Evolutionary conservation across 2,797 vertebrate species (phyloP).

Genomic region (Xiphorhynchus erythropygius): DNA sequence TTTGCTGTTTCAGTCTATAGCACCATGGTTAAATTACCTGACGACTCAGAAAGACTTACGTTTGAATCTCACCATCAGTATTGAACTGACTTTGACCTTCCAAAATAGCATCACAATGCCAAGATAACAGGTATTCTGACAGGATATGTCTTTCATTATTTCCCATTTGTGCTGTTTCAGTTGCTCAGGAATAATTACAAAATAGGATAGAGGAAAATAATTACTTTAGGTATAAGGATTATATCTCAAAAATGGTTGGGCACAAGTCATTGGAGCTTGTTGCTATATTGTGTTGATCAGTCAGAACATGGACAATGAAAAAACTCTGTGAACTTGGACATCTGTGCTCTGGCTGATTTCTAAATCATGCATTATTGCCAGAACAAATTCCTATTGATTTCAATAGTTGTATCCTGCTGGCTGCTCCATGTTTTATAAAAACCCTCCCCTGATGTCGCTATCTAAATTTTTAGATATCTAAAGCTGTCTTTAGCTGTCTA

Average conservation of each 20-base stretch:
- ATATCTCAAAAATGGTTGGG: not conserved
- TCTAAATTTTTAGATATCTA: not conserved
- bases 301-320: not conserved
- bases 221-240: not conserved
- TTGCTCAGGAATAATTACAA: not conserved
- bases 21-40: not conserved
- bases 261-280: not conserved
- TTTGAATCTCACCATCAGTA: not conserved
- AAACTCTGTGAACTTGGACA: not conserved
- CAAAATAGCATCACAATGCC: not conserved
- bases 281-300: not conserved
- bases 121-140: not conserved
- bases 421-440: not conserved
- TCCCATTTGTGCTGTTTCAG: not conserved
- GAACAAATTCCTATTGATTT: not conserved
- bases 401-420: not conserved
- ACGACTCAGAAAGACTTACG: not conserved
- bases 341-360: not conserved
- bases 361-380: not conserved
- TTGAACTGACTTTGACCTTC: not conserved
- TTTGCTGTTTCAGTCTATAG: not conserved
- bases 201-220: not conserved
- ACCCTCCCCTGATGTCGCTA: not conserved
- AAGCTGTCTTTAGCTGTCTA: not conserved
- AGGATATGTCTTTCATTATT: not conserved